Percentiles rank a stretch among this genome's conserved stretches.
Conservation (phyloP, 2,888 invertebrate genomes). For the Coelopa pilipes region DNA sequence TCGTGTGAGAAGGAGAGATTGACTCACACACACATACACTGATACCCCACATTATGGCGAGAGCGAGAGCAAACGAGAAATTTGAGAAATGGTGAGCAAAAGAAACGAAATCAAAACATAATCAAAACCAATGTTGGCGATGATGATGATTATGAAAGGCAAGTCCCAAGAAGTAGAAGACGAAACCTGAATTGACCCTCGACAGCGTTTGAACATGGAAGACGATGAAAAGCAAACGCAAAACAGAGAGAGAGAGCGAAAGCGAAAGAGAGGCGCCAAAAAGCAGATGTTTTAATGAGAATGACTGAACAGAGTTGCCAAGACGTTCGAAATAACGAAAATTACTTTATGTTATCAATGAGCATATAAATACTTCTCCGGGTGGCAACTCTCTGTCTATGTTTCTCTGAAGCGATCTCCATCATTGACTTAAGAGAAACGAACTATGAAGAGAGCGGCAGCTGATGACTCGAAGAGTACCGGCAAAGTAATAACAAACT, state of each 20-base stretch:
- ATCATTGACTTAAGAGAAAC: too few species aligned
- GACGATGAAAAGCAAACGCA: neutral
- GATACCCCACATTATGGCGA: too few species aligned
- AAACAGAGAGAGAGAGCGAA: neutral
- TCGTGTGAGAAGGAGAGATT: neutral
- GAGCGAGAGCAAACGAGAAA: neutral
- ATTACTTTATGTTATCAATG: too few species aligned
- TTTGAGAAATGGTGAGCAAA: neutral
- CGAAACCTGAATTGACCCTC: conserved; percentile 13
- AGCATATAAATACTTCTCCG: too few species aligned
- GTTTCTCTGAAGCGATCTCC: too few species aligned
- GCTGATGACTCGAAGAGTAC: too few species aligned
- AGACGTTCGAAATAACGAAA: too few species aligned
- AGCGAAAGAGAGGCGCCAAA: neutral
- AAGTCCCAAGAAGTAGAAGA: neutral
- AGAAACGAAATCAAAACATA: conserved; percentile 20
- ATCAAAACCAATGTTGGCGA: neutral
- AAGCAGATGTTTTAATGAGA: neutral
- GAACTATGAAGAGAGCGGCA: too few species aligned
- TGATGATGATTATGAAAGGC: too few species aligned
- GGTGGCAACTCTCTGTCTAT: too few species aligned
- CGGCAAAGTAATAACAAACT: too few species aligned
- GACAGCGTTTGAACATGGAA: neutral
- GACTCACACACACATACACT: neutral
- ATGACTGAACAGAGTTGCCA: too few species aligned